Base-by-base conservation (phyloP, 2,113 vertebrate species). In the Clarias batrachus region DNA sequence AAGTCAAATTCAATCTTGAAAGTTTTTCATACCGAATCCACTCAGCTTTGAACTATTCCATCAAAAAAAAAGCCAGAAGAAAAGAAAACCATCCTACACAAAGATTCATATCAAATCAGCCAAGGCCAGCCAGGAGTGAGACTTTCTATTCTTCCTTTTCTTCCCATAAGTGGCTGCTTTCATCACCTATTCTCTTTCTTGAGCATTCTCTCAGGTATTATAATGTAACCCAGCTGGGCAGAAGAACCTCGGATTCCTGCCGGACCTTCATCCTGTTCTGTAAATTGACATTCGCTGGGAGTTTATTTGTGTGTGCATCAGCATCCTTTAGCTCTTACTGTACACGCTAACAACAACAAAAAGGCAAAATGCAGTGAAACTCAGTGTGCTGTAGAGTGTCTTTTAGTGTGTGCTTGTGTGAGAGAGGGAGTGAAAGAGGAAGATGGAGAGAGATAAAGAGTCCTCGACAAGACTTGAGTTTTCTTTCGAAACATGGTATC, bases 181-280 rank as follows among this genome's bases (percentile, higher is more conserved):
- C 6, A 60, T 10, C 56, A 21, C 27, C 5, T 77, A 77, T 77
- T 77, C 74, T 17, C 74, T 77, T 56, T 27, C 74, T 52, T 77
- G 48, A 16, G 2, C 7, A 25, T 60, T 62, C 57, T 60, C 54
- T 13, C 10, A 0, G 9, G 57, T 62, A 30, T 60, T 30, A 80
- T 80, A 60, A 80, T 37, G 57, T 60, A 62, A 60, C 57, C 11
- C 27, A 80, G 30, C 30, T 37, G 11, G 30, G 57, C 54, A 80
- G 10, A 80, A 17, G 56, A 80, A 60, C 78, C 30, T 60, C 27
- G 23, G 57, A 37, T 80, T 80, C 19, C 78, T 80, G 56, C 57
- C 57, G n/a, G 37, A 48, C 37, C 71, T 77, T 77, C 78, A 37
- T 80, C 78, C 57, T 37, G 78, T 80, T 56, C 78, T 41, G 27